Conservation (phyloP, 2,797 vertebrate genomes). For the Schizopygopsis malacanthus region DNA sequence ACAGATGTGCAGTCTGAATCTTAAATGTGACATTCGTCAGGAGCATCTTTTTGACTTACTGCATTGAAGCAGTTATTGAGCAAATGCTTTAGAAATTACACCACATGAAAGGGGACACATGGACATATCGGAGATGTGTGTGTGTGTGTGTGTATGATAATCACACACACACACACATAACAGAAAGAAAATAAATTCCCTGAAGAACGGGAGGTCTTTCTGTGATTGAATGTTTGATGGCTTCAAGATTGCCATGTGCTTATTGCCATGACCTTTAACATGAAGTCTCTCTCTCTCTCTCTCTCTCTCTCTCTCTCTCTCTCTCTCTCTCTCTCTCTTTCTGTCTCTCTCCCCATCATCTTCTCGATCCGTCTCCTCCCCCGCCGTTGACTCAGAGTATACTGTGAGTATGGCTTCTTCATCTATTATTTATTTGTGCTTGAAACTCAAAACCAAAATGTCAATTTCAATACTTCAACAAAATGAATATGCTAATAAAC, state of each 20-base stretch:
- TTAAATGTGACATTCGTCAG: background rate
- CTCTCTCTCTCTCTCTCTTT: constrained; percentile 47
- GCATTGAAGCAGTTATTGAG: background rate
- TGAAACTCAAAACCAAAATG: constrained; percentile 6
- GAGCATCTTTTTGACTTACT: background rate
- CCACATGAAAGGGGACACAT: background rate
- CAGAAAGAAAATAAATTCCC: background rate
- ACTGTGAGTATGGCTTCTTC: constrained; percentile 54
- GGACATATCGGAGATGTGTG: background rate
- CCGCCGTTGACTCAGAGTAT: constrained; percentile 52
- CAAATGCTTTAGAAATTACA: background rate
- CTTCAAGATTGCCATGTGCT: background rate
- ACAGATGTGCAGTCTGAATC: background rate
- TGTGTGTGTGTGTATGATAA: background rate
- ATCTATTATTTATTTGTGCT: background rate
- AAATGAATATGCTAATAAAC: background rate
- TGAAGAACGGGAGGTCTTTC: background rate
- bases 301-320: constrained; percentile 8
- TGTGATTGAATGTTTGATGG: constrained; percentile 13
- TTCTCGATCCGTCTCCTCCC: constrained; percentile 55
- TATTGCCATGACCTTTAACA: constrained; percentile 45
- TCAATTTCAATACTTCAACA: background rate
- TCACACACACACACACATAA: background rate
- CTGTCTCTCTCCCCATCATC: background rate
- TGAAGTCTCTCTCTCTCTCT: constrained; percentile 48